A percentile compares a stretch with the other conserved stretches of the same genome.
These are phyloP conservation scores for Hypomesus transpacificus DNA, from an alignment of 2,113 vertebrate species.

Conservation along the genomic window DNA sequence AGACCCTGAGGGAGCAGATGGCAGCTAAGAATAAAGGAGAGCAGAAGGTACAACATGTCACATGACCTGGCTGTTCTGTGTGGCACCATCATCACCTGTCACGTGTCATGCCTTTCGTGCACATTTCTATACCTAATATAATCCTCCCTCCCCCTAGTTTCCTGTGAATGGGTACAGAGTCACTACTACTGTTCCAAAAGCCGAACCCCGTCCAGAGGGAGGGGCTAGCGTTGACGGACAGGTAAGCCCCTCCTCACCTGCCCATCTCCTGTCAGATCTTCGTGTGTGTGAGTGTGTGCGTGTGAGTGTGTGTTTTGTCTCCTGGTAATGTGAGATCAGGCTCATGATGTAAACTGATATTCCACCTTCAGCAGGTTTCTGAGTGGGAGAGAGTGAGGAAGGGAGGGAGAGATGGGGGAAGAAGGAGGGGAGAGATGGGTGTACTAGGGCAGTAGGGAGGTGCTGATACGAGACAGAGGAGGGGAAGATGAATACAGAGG, in stretches of 20 bases:
- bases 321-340: too few species aligned
- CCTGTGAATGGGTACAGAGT: constrained; percentile 58
- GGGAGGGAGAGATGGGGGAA: too few species aligned
- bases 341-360: too few species aligned
- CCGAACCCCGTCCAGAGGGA: constrained; percentile 29
- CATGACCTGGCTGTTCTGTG: constrained; percentile 28
- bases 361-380: too few species aligned
- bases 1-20: constrained; percentile 76
- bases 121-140: constrained; percentile 17
- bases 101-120: background rate
- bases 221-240: constrained; percentile 41
- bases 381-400: too few species aligned
- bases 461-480: too few species aligned
- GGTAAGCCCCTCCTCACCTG: constrained; percentile 39
- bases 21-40: constrained; percentile 64
- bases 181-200: constrained; percentile 51
- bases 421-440: too few species aligned
- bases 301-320: too few species aligned
- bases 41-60: constrained; percentile 50
- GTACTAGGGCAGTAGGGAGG: too few species aligned
- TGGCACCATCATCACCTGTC: background rate
- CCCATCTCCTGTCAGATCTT: background rate
- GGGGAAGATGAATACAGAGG: too few species aligned
- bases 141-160: constrained; percentile 42
- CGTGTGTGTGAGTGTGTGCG: background rate